Evolutionary conservation across 2,888 invertebrate genomes (phyloP), one percentile per base, ranked within the genome.

Genomic region (Stratiomys singularior): DNA sequence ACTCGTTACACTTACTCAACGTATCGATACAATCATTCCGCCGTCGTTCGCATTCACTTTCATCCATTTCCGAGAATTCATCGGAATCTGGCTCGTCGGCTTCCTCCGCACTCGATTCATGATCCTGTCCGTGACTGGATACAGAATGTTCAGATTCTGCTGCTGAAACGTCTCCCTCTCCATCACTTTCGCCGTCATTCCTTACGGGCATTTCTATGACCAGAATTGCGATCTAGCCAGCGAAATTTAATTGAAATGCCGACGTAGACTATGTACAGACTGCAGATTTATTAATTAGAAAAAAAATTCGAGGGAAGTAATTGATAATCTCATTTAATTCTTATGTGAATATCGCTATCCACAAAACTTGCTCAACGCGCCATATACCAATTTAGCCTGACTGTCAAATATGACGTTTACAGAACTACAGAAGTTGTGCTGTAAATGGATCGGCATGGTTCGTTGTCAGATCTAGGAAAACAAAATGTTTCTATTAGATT

Each of bases 41-140:
- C 76, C 96, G 89, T 78, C 92, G 90, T 84, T 97, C 96, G 82
- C 96, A 96, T 88, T 96, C 97, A 81, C 92, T 93, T 85, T 96
- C 96, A 86, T 97, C 97, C 93, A 97, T 93, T 88, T 97, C 97
- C 77, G 93, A 93, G 78, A 94, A 94, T 85, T 94, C 94, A 88
- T 94, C 94, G 18, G 94, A 93, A 82, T 94, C 94, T n/a, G 91
- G 93, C 83, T 94, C 93, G 82, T 94, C 93, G 77, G 91, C 93
- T 82, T 92, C 93, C 83, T 94, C 94, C 74, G 88, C 89, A 80
- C 93, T 92, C 81, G 94, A 93, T 82, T 94, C 94, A 82, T 91
- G 92, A 23, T 89, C 88, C 78, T 91, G 91, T 46, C 91, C 92
- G 77, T 91, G 92, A 79, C 90, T 89, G 76, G 92, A 92, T 46